Evolutionary conservation across 2,113 vertebrate species (phyloP).

Genomic region (Pantherophis guttatus): DNA sequence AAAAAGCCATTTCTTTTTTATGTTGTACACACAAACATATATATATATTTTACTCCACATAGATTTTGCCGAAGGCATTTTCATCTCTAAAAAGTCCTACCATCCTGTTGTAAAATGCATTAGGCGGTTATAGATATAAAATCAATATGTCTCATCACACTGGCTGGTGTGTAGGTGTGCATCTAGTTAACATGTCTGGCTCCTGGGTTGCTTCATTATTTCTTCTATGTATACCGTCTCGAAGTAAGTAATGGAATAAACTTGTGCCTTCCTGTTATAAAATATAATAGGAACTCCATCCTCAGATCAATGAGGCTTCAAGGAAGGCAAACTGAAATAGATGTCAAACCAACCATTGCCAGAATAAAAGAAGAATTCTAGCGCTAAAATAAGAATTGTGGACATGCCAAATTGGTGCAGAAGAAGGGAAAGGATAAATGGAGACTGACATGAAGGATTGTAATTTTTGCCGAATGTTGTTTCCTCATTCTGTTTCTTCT

Average conservation of each 20-base stretch:
- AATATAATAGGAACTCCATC: not conserved
- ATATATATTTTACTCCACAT: not conserved
- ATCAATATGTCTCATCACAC: not conserved
- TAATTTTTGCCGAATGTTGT: not conserved
- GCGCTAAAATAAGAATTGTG: not conserved
- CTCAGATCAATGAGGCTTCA: not conserved
- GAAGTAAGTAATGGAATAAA: not conserved
- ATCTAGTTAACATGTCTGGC: not conserved
- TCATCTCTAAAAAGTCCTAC: not conserved
- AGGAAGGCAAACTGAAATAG: not conserved
- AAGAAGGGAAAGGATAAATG: not conserved
- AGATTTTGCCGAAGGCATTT: constrained; percentile 1
- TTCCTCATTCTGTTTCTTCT: not conserved
- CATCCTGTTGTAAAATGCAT: constrained; percentile 9
- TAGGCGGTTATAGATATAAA: not conserved
- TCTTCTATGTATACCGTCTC: not conserved
- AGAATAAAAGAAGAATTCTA: not conserved
- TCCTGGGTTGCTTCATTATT: not conserved
- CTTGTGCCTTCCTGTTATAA: not conserved
- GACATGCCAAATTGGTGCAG: not conserved
- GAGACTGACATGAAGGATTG: not conserved
- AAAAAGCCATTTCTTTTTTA: not conserved
- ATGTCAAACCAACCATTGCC: not conserved
- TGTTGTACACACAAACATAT: not conserved
- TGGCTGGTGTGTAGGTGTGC: not conserved